phyloP scores from a whole-genome alignment of 2,888 invertebrate genomes.

The Drosophila pseudotakahashii region DNA sequence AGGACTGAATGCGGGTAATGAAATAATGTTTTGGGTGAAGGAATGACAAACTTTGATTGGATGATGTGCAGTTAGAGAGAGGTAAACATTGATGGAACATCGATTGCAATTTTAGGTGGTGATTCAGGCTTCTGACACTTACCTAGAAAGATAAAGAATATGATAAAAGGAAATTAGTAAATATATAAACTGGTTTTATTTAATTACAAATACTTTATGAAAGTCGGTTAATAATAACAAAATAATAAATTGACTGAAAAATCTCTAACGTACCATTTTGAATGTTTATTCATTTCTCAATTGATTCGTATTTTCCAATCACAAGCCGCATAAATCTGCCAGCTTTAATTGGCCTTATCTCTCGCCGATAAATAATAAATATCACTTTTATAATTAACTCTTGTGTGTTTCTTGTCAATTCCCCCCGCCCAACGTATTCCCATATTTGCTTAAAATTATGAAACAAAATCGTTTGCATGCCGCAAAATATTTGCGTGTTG shows the following conservation, averaged over 20 bases:
- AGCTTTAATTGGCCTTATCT: conserved; percentile 33
- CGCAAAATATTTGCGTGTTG: conserved; percentile 65
- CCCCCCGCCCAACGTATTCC: background rate
- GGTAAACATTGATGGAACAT: conserved; percentile 64
- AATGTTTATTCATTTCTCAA: background rate
- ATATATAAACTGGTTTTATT: background rate
- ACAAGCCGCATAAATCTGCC: conserved; percentile 27
- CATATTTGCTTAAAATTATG: conserved; percentile 73
- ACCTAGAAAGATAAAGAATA: conserved; percentile 45
- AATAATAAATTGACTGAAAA: background rate
- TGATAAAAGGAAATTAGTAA: background rate
- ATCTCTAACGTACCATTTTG: background rate
- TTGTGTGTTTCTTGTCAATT: conserved; percentile 17
- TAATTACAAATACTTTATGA: no score
- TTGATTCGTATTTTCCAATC: conserved; percentile 19
- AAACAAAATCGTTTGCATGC: conserved; percentile 61
- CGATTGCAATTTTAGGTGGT: conserved; percentile 35
- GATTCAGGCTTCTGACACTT: conserved; percentile 19
- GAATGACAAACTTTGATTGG: conserved; percentile 11
- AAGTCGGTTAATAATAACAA: no score
- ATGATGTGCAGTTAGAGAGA: conserved; percentile 41
- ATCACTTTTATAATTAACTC: conserved; percentile 44
- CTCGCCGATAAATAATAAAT: conserved; percentile 38
- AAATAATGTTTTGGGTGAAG: conserved; percentile 16
- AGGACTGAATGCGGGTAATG: conserved; percentile 25